phyloP scores from a whole-genome alignment of 2,888 invertebrate genomes.

The Serripes groenlandicus region DNA sequence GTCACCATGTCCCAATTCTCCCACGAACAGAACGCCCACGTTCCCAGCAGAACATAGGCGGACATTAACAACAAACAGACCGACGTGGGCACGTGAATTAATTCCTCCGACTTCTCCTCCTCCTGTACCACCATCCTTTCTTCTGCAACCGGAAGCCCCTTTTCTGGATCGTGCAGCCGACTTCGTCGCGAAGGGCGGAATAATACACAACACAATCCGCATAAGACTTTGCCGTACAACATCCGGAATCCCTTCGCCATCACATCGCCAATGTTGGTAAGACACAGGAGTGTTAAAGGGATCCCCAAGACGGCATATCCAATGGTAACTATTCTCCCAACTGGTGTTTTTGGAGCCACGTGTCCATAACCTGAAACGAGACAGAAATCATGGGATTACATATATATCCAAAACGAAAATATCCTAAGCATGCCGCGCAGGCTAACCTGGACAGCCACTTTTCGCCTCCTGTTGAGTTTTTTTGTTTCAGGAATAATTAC shows the following conservation, averaged over 20 bases:
- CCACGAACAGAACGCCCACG: constrained; percentile 85
- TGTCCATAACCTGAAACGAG: constrained; percentile 84
- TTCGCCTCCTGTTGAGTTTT: too few species aligned
- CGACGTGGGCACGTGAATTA: constrained; percentile 85
- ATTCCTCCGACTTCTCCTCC: constrained; percentile 77
- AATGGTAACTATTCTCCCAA: constrained; percentile 84
- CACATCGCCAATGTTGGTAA: constrained; percentile 85
- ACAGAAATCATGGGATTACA: constrained; percentile 8
- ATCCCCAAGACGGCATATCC: constrained; percentile 85
- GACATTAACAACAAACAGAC: constrained; percentile 84
- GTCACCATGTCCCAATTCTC: constrained; percentile 84
- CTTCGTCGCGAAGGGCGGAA: constrained; percentile 76
- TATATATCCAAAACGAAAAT: too few species aligned
- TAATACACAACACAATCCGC: constrained; percentile 82
- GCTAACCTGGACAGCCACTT: too few species aligned
- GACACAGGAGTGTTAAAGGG: constrained; percentile 84
- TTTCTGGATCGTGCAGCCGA: constrained; percentile 73
- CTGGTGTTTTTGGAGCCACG: constrained; percentile 83
- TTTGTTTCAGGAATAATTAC: too few species aligned
- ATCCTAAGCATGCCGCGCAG: too few species aligned
- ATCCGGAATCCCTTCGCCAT: constrained; percentile 87
- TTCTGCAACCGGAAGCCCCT: constrained; percentile 68
- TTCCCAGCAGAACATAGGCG: constrained; percentile 85
- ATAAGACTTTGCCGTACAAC: constrained; percentile 88
- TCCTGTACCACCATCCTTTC: constrained; percentile 72